Conservation (phyloP, 1,140 invertebrate species). For the Dendroctonus ponderosae region DNA sequence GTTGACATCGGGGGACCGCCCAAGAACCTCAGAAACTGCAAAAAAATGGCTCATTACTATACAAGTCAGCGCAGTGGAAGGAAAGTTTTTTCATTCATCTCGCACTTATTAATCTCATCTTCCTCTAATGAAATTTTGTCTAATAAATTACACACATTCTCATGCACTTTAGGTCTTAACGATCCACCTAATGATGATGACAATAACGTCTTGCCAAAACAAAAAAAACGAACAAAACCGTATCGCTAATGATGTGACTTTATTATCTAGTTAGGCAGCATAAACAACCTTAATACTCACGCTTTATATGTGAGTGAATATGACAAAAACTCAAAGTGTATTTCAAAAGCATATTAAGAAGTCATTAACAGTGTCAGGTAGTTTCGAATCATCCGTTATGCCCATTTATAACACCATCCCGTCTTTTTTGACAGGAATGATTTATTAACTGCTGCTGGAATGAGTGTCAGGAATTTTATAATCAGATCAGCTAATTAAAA, state of each 20-base stretch:
- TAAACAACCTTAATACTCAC: slow-evolving; percentile 17
- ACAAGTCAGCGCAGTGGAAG: background rate
- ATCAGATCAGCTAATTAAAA: no score
- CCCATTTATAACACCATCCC: no score
- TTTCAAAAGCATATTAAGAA: no score
- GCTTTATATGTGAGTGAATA: background rate
- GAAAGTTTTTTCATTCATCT: background rate
- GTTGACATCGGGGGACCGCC: slow-evolving; percentile 25
- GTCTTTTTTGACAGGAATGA: no score
- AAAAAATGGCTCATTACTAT: slow-evolving; percentile 6
- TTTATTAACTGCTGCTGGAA: no score
- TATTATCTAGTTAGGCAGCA: slow-evolving; percentile 9
- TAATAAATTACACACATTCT: slow-evolving; percentile 1
- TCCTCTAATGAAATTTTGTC: background rate
- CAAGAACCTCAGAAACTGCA: slow-evolving; percentile 10
- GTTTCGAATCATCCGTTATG: no score
- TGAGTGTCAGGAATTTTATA: no score
- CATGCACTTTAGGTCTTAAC: slow-evolving; percentile 7
- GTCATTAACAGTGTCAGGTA: no score
- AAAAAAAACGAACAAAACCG: slow-evolving; percentile 5
- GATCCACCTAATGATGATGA: slow-evolving; percentile 17
- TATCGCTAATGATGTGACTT: slow-evolving; percentile 17
- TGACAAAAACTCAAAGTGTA: no score
- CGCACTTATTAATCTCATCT: background rate
- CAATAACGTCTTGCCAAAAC: slow-evolving; percentile 4